Base-by-base conservation (phyloP, 2,113 vertebrate species). In the Lophius piscatorius region DNA sequence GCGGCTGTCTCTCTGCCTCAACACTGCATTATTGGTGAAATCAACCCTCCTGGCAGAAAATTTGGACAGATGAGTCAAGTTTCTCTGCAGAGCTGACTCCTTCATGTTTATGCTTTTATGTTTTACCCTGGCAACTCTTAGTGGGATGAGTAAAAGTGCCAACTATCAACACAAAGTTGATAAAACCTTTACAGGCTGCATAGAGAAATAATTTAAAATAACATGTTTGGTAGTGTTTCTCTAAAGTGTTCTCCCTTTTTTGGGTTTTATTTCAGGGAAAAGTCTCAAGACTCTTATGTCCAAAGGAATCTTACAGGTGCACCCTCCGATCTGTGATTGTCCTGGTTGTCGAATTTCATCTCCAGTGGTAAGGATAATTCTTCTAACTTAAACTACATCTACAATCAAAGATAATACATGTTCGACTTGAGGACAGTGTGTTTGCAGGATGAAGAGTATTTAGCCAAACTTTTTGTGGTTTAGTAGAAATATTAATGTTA, bases 231-330 rank as follows among this genome's bases (percentile, higher is more conserved):
- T 46, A 0, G 12, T 12, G 17, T 63, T 54, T 9, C 18, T 59
- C 78, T 7, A 63, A 48, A 29, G 17, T 22, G 16, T 38, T 39
- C 35, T 44, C 48, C 3, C 73, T 69, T 55, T 21, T 42, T 58
- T n/a, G 6, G 23, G 11, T 45, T 20, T 14, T 78, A 41, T 85
- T 70, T 11, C 89, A 98, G 97, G 97, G 80, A 99, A 99, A 94
- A 99, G 97, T 90, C 93, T 99, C 89, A 99, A 99, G 95, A 99
- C 97, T 84, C 97, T 99, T 81, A 98, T 99, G 97, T 99, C 97
- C 93, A 99, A 98, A 93, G 97, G 97, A 91, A 97, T 99, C 89
- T 96, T 99, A 92, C 97, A 99, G 93, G 97, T 99, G 92, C 97
- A 99, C 88, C 97, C 97, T 89, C 97, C 97, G 33, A 99, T 99